Conservation (phyloP, 1,140 invertebrate species). For the Megalopta genalis region DNA sequence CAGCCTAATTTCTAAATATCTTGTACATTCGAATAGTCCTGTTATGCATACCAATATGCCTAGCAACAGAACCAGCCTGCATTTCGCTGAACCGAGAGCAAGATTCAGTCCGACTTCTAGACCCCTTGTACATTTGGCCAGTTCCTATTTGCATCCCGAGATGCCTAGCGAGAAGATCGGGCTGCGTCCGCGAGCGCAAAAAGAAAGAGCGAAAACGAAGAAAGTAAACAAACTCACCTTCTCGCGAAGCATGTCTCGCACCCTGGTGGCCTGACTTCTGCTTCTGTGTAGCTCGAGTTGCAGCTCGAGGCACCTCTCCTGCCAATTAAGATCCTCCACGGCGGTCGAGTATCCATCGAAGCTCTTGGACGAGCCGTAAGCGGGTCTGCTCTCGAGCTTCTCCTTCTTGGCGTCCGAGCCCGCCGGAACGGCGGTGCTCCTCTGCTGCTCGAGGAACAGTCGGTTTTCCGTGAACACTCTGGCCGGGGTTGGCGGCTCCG, state of each 20-base stretch:
- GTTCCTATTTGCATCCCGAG: too few relatives aligned
- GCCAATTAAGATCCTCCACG: conserved; percentile 86
- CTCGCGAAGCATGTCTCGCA: conserved; percentile 90
- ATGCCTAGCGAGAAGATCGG: too few relatives aligned
- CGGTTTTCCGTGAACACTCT: conserved; percentile 51
- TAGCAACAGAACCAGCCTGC: too few relatives aligned
- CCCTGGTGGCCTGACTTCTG: conserved; percentile 89
- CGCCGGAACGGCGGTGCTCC: conserved; percentile 32
- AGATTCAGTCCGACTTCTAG: too few relatives aligned
- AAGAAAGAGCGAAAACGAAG: not conserved
- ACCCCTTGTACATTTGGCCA: too few relatives aligned
- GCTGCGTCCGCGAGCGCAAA: not conserved
- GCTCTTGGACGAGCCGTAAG: conserved; percentile 73
- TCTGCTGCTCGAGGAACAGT: conserved; percentile 71
- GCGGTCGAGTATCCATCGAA: conserved; percentile 75
- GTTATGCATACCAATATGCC: too few relatives aligned
- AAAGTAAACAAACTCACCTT: conserved; percentile 83
- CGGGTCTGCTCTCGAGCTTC: conserved; percentile 62
- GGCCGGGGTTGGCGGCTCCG: conserved; percentile 31
- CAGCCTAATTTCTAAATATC: too few relatives aligned
- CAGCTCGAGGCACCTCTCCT: conserved; percentile 90
- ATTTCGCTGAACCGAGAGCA: too few relatives aligned
- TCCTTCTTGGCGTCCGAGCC: conserved; percentile 69
- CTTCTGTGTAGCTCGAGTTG: conserved; percentile 91
- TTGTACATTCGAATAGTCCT: too few relatives aligned